Evolutionary conservation across 2,797 vertebrate species (phyloP).

Genomic region (Bradypodion pumilum): DNA sequence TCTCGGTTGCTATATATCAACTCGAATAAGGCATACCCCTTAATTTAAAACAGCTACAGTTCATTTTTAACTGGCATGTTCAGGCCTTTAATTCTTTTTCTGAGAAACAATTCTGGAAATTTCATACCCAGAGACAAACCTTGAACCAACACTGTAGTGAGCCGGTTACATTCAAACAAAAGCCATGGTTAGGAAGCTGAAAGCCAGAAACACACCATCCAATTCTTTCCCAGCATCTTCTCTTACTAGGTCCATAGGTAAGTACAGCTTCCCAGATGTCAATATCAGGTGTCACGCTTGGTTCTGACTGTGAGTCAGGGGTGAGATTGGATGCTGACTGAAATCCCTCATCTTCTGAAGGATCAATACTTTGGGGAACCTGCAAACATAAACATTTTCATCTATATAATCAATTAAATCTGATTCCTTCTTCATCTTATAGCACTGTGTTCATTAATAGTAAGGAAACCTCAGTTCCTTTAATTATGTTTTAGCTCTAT

Average conservation of each 20-base stretch:
- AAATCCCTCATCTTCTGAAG: constrained; percentile 97
- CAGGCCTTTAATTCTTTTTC: background rate
- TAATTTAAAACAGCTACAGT: too few species aligned
- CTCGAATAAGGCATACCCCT: too few species aligned
- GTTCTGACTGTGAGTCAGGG: constrained; percentile 95
- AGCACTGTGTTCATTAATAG: background rate
- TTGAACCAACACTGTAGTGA: background rate
- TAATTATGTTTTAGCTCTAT: background rate
- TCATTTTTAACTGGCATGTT: background rate
- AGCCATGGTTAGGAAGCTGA: fast-evolving
- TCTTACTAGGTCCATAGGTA: constrained; percentile 85
- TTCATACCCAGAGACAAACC: background rate
- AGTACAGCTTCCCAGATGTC: constrained; percentile 92
- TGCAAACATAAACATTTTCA: constrained; percentile 57
- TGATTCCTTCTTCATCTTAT: background rate
- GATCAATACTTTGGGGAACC: constrained; percentile 92
- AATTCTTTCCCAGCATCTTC: constrained; percentile 93
- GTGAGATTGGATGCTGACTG: constrained; percentile 96
- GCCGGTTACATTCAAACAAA: background rate
- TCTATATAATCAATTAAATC: background rate
- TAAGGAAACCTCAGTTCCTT: fast-evolving
- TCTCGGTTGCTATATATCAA: too few species aligned
- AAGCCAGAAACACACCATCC: constrained; percentile 84
- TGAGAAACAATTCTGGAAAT: background rate
- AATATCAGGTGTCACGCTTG: constrained; percentile 85